These are phyloP conservation scores for Nebria salina DNA, from an alignment of 2,888 invertebrate genomes.

Conservation along the genomic window DNA sequence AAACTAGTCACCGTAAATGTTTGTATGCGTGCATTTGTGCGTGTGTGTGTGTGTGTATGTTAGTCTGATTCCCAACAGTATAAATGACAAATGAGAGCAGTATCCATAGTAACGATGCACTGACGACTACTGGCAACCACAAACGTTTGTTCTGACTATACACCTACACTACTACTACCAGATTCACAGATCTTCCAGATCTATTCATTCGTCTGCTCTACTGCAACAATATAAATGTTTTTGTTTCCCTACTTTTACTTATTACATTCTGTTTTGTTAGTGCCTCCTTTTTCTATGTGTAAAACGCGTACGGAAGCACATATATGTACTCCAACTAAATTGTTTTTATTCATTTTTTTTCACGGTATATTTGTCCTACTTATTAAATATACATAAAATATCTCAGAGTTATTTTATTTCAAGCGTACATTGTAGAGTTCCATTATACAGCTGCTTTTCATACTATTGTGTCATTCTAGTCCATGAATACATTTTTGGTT, in stretches of 20 bases:
- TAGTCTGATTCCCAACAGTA: constrained; percentile 37
- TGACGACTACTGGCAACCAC: constrained; percentile 40
- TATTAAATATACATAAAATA: neutral
- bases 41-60: neutral
- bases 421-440: neutral
- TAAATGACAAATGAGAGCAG: constrained; percentile 46
- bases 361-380: neutral
- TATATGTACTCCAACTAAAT: neutral
- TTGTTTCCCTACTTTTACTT: neutral
- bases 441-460: too few relatives aligned
- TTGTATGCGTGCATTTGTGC: neutral
- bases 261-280: neutral
- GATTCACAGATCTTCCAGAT: neutral
- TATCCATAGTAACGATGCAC: constrained; percentile 46
- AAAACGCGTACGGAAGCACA: neutral
- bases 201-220: neutral
- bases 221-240: neutral
- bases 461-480: too few relatives aligned
- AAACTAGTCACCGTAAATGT: neutral
- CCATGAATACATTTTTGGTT: too few relatives aligned
- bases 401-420: neutral
- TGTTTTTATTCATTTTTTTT: neutral
- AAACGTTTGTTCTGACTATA: constrained; percentile 23
- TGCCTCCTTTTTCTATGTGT: neutral
- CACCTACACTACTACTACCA: neutral